Evolutionary conservation across 1,140 invertebrate species (phyloP).

Genomic region (Pseudomyrmex flavicornis): DNA sequence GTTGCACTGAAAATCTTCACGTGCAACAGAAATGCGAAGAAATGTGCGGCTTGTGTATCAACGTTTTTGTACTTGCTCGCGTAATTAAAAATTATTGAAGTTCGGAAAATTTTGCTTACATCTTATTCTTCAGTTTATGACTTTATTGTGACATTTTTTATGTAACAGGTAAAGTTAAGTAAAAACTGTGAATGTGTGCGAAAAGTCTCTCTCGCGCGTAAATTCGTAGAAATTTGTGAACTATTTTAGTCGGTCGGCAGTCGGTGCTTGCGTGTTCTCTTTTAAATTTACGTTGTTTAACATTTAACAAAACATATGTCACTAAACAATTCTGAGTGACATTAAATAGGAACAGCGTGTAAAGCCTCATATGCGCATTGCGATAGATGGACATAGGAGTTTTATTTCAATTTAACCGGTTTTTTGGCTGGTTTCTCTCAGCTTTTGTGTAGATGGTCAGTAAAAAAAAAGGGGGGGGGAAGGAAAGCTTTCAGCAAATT

Average conservation of each 20-base stretch:
- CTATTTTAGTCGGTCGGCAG: not conserved
- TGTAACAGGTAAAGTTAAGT: not conserved
- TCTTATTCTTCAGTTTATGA: not conserved
- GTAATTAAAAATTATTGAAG: slow-evolving; percentile 17
- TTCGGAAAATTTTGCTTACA: not conserved
- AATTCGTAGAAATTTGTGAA: not conserved
- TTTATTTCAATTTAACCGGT: slow-evolving; percentile 54
- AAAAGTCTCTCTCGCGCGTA: not conserved
- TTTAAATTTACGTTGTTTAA: slow-evolving; percentile 47
- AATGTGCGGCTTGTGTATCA: slow-evolving; percentile 28
- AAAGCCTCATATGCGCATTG: slow-evolving; percentile 42
- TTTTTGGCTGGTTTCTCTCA: slow-evolving; percentile 54
- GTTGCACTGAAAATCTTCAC: slow-evolving; percentile 17
- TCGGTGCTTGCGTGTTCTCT: not conserved
- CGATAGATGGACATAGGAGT: slow-evolving; percentile 57
- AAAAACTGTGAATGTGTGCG: not conserved
- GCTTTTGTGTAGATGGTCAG: slow-evolving; percentile 33
- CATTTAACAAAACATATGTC: slow-evolving; percentile 42
- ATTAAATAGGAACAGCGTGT: slow-evolving; percentile 45
- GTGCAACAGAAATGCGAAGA: slow-evolving; percentile 6
- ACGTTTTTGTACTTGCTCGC: slow-evolving; percentile 56
- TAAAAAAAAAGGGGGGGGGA: too few species aligned
- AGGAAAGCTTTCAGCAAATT: too few species aligned
- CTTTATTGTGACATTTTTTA: not conserved
- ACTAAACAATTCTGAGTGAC: slow-evolving; percentile 48